Base-by-base conservation (phyloP, 2,113 vertebrate genomes). In the Siniperca chuatsi region DNA sequence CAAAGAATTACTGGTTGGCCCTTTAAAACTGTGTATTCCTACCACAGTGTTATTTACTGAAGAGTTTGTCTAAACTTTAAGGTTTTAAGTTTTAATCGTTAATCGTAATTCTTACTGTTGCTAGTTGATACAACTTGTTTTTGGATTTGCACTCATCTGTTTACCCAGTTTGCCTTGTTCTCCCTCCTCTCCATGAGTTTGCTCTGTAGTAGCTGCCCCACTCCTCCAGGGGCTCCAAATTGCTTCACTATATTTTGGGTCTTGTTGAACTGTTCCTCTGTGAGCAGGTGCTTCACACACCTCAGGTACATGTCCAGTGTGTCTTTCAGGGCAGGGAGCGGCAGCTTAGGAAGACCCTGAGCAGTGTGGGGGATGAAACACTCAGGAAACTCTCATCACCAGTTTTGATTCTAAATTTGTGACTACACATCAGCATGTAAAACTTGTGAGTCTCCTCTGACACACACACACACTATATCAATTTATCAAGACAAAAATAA, bases 81-180 rank as follows among this genome's bases (percentile, higher is more conserved):
- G 12, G 44, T 46, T 46, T 46, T 48, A 48, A 16, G 4, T 48
- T 48, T 15, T 48, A 48, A 48, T 48, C 4, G 12, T 48, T 15
- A 46, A 46, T 48, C 46, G 8, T 37, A 4, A 21, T 23, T 2
- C 29, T 54, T 37, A 35, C 42, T 23, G 42, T 44, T 37, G 25
- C 48, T 21, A 40, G 16, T 9, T 52, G 29, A 40, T 29, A 52
- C 23, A 5, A 20, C 35, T 35, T 78, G 4, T 52, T 64, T 12
- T 7, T 57, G 57, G 33, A 8, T 62, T 55, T 40, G n/a, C 12
- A 33, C 35, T 11, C 13, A 20, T 57, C 16, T 9, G 44, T 88
- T 91, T 95, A 99, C 98, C 98, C 98, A 99, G 92, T 98, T 99
- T 1, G 92, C 93, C 10, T 83, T 96, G 52, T 93, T 95, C 60